Evolutionary conservation across 1,140 invertebrate genomes (phyloP).

Genomic region (Achatina immaculata): DNA sequence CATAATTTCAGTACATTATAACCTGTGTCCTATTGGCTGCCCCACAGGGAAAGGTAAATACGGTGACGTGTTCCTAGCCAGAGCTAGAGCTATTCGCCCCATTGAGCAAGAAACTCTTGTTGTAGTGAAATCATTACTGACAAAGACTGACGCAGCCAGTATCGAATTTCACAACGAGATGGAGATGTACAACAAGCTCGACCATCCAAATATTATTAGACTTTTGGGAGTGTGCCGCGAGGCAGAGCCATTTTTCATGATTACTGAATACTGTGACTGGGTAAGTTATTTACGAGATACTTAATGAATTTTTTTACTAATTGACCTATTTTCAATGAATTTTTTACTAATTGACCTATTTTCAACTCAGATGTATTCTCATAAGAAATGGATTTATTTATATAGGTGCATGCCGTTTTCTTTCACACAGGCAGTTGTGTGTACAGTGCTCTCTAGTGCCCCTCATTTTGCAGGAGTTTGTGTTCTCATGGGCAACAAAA

Average conservation of each 20-base stretch:
- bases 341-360: no score
- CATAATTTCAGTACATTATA: no score
- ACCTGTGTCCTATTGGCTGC: not conserved
- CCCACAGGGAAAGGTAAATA: slow-evolving; percentile 86
- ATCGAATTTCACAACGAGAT: slow-evolving; percentile 89
- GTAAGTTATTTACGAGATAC: slow-evolving; percentile 72
- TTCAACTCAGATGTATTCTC: no score
- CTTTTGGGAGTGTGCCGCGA: slow-evolving; percentile 87
- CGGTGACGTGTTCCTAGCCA: slow-evolving; percentile 88
- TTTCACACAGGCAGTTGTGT: no score
- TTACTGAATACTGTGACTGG: slow-evolving; percentile 94
- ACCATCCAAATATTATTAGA: slow-evolving; percentile 84
- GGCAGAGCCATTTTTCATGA: slow-evolving; percentile 87
- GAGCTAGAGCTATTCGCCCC: slow-evolving; percentile 73
- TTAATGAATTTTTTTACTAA: no score
- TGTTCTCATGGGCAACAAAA: no score
- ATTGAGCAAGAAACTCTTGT: slow-evolving; percentile 74
- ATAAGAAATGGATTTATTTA: no score
- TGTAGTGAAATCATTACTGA: slow-evolving; percentile 82
- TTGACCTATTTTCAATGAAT: no score
- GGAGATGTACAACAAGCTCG: slow-evolving; percentile 84
- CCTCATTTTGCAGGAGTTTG: no score
- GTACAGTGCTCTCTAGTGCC: no score
- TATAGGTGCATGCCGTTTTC: no score
- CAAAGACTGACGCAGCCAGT: slow-evolving; percentile 82